Conservation (phyloP, 2,113 vertebrate species). For the Candoia aspera region DNA sequence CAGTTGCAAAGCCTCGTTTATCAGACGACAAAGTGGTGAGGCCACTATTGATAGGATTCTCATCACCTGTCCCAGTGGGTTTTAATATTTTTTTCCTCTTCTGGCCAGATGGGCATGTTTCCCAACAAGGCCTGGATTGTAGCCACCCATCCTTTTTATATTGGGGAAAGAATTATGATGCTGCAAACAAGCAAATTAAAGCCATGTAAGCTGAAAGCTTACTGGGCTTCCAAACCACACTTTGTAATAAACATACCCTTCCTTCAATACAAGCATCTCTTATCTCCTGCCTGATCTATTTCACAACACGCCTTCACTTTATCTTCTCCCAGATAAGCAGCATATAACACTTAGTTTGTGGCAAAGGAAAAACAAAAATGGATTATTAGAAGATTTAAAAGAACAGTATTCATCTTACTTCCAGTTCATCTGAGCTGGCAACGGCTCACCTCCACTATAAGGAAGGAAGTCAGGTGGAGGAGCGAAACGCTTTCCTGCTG, state of each 20-base stretch:
- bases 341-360: background rate
- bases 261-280: background rate
- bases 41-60: background rate
- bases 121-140: background rate
- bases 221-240: background rate
- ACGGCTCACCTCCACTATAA: background rate
- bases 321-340: background rate
- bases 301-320: background rate
- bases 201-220: background rate
- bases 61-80: background rate
- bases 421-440: conserved; percentile 39
- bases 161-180: background rate
- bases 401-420: conserved; percentile 44
- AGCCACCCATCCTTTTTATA: background rate
- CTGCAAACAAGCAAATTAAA: background rate
- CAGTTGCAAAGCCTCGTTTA: background rate
- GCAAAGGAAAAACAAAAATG: background rate
- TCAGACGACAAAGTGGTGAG: background rate
- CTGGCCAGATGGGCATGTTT: background rate
- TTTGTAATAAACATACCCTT: background rate
- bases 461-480: conserved; percentile 21
- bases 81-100: background rate
- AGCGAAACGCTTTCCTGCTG: conserved; percentile 28
- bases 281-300: background rate
- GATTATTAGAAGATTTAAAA: background rate